Base-by-base conservation (phyloP, 2,797 vertebrate species). In the Furcifer pardalis region DNA sequence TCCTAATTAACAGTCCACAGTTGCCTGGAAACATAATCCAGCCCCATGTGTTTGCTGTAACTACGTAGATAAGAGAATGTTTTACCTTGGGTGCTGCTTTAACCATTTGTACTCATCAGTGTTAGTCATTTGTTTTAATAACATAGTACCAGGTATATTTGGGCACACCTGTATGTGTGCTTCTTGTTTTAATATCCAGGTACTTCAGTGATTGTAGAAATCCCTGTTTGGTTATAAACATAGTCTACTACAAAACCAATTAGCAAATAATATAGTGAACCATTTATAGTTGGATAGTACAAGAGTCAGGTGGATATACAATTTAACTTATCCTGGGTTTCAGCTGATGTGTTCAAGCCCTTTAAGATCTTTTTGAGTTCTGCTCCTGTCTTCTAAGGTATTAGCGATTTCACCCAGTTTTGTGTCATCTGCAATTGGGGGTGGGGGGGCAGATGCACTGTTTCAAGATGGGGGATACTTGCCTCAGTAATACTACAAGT, bases 21-120 rank as follows among this genome's bases (percentile, higher is more conserved):
- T 84, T 81, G 86, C 86, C 65, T 71, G 72, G 86, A 87, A 77
- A 84, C 82, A 49, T 60, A 74, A 81, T 81, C 62, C 65, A 80
- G 42, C 7, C 7, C 63, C 44, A 49, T 69, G 72, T 80, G 63
- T 80, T 81, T 77, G 63, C 49, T 73, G 25, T 77, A 75, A 56
- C 63, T 77, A 32, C 25, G 27, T 65, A 76, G 73, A 77, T 84
- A 81, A 77, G 59, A 44, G 77, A 68, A 83, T 49, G 60, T 60
- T 79, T 59, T 46, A 46, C 62, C 25, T 56, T 52, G 2, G 6
- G 32, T 56, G 42, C n/a, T 19, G 40, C 76, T 78, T 69, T 82
- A 78, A 75, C 25, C n/a, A 62, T 42, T 35, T 75, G 71, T 46
- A 59, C 49, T 40, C 42, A 79, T 52, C 30, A 42, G 60, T 42